phyloP scores from a whole-genome alignment of 2,113 vertebrate species.

The Pygathrix nemaeus region DNA sequence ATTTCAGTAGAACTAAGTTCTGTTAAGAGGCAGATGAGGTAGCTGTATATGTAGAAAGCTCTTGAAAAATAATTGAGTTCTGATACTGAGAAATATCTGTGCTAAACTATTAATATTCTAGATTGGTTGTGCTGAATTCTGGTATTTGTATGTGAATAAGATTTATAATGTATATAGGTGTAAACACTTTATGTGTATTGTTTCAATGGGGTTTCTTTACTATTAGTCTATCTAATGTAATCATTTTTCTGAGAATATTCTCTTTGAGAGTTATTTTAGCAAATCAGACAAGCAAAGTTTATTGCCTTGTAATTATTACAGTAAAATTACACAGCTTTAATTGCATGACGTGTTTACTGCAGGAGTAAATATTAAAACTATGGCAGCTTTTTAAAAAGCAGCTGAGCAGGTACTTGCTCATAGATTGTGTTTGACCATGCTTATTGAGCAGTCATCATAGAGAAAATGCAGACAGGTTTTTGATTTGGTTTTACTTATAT shows the following conservation, averaged over 20 bases:
- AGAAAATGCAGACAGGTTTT: neutral
- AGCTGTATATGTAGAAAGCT: neutral
- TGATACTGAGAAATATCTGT: neutral
- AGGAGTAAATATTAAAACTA: neutral
- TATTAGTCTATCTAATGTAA: constrained; percentile 22
- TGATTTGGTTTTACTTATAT: neutral
- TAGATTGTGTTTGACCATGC: neutral
- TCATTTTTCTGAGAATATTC: constrained; percentile 41
- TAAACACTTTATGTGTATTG: neutral
- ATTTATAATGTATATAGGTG: neutral
- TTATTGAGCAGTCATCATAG: neutral
- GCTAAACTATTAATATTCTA: neutral
- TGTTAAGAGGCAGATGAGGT: neutral
- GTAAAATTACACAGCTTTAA: constrained; percentile 53
- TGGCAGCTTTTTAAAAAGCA: constrained; percentile 23
- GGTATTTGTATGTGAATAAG: neutral
- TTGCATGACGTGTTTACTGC: neutral
- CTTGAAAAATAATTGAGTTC: constrained; percentile 43
- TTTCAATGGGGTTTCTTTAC: constrained; percentile 34
- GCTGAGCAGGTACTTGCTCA: constrained; percentile 4
- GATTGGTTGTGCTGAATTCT: constrained; percentile 20
- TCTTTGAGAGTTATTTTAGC: constrained; percentile 12
- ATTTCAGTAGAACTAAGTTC: neutral
- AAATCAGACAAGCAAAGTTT: constrained; percentile 48
- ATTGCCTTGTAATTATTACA: constrained; percentile 43